Evolutionary conservation across 2,888 invertebrate species (phyloP), one percentile per base, ranked within the genome.

Genomic region (Sinhomidia bicolor): DNA sequence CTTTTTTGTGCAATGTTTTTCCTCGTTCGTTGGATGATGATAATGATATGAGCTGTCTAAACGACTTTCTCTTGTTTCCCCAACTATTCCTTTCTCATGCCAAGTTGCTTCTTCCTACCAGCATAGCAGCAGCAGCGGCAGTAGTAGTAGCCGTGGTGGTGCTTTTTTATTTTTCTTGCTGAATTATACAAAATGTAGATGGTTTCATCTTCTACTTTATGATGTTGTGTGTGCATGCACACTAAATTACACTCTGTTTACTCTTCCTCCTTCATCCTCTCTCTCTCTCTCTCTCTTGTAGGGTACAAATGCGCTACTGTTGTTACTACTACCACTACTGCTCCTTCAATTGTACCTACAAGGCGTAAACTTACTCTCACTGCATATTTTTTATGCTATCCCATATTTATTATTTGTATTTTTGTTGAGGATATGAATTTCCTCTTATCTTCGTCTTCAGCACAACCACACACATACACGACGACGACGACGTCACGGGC

Each of bases 351-450:
- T 29, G n/a, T 47, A 47, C 44, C 51, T 51, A n/a, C 2, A n/a
- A 12, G 14, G n/a, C 14, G 51, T 51, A 57, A 57, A 57, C 23
- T 14, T 14, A 47, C 47, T 57, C 54, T 23, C 60, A 4, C 26
- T 60, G 26, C 60, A 60, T 60, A 65, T 71, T 71, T 44, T 71
- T 41, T 60, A 23, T 71, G 68, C 9, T 71, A 29, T 29, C 20
- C 17, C 41, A 71, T 71, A 71, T 71, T 71, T 71, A 60, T 60
- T 60, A 71, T 41, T 41, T 71, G 68, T 44, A 71, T 41, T 71
- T 71, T 71, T 41, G 68, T 71, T 41, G 68, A 71, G 68, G 41
- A 71, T 71, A 71, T 71, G 68, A 71, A 71, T 71, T 71, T 71
- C 68, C 41, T 71, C 41, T 71, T 71, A 71, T 71, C 68, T 71